Base-by-base conservation (phyloP, 1,140 invertebrate genomes). In the Xylocopa sonorina region DNA sequence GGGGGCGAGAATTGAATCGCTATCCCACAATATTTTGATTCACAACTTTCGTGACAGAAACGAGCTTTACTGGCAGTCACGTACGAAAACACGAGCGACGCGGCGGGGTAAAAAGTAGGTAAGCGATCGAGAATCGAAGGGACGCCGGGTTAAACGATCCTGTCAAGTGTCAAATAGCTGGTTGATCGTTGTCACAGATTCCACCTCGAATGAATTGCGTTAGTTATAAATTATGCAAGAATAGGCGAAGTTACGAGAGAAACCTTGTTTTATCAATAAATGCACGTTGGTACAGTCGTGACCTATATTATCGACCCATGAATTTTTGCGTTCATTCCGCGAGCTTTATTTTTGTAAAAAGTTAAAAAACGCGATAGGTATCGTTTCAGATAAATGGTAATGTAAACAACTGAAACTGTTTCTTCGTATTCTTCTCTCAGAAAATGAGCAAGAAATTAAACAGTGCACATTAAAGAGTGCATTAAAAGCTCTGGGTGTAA, bases 21-120 rank as follows among this genome's bases (percentile, higher is more conserved):
- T 76, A 69, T 88, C 77, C 74, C 78, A 64, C 81, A 83, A 89
- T 90, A 88, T 90, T 90, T 89, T 90, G 81, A 88, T 88, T 89
- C 87, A 89, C 76, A 89, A 89, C 86, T 78, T 83, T 78, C 73
- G 60, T 75, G 79, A 86, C 69, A 50, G 80, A 78, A 86, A 84
- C 68, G 74, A 79, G 80, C 83, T 81, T 85, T 87, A 55, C 48
- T 57, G 57, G 81, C 60, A 73, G 85, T 87, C 87, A 90, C 88
- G 89, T 90, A 88, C 76, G 82, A 89, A 88, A 89, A 89, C 86
- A 91, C 51, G 57, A 55, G 55, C 64, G 60, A 63, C 73, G 68
- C 62, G 80, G 63, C 57, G 75, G 66, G 80, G 79, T 84, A 87
- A 88, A 90, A 85, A 86, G 85, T 86, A 78, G 82, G 81, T 83